Evolutionary conservation across 2,888 invertebrate genomes (phyloP).

Genomic region (Antheraea assamensis): DNA sequence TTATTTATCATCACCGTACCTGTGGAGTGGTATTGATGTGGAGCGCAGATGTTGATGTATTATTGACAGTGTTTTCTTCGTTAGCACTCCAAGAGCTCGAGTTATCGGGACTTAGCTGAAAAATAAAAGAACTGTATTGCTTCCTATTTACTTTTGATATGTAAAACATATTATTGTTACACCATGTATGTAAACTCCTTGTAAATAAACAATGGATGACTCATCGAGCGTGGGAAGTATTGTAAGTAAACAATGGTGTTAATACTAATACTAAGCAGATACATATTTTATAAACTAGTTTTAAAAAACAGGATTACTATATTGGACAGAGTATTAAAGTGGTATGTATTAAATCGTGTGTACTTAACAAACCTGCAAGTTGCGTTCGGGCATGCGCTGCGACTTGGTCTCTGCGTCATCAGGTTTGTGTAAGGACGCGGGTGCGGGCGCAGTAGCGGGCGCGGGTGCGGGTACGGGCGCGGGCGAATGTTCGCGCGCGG

Average conservation of each 20-base stretch:
- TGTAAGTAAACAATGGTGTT: too few species aligned
- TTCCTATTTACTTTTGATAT: background rate
- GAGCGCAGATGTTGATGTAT: conserved; percentile 57
- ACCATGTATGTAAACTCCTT: too few species aligned
- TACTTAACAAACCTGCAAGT: conserved; percentile 45
- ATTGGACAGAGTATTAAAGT: too few species aligned
- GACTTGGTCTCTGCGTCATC: conserved; percentile 24
- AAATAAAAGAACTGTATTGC: conserved; percentile 20
- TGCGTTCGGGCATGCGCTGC: conserved; percentile 48
- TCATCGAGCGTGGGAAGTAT: background rate
- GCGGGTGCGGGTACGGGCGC: conserved; percentile 40
- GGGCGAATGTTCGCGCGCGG: conserved; percentile 45
- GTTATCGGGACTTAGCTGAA: conserved; percentile 68
- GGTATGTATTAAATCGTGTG: too few species aligned
- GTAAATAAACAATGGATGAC: background rate
- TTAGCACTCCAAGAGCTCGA: conserved; percentile 61
- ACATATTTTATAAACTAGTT: too few species aligned
- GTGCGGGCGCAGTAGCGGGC: conserved; percentile 50
- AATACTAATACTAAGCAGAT: too few species aligned
- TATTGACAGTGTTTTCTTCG: conserved; percentile 62
- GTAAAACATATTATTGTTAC: background rate
- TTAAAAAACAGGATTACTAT: too few species aligned
- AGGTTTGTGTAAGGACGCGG: conserved; percentile 32
- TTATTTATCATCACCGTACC: conserved; percentile 33
- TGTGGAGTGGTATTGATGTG: conserved; percentile 76